These are phyloP conservation scores for Eptatretus atami DNA, from an alignment of 2,797 vertebrate species.

Conservation along the genomic window DNA sequence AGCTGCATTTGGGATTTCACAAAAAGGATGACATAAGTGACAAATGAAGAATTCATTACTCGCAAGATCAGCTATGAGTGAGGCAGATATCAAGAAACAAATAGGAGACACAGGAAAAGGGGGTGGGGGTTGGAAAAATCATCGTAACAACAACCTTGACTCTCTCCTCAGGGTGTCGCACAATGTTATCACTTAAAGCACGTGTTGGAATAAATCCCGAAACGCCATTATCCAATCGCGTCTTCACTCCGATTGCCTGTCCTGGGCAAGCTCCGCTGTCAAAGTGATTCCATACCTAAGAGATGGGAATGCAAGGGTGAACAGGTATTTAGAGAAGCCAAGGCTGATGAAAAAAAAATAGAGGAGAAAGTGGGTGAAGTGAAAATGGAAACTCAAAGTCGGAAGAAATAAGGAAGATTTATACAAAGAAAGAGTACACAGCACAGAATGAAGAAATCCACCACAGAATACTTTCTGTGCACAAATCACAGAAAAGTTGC, in stretches of 20 bases:
- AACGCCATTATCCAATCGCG: conserved; percentile 69
- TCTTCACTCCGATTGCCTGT: conserved; percentile 79
- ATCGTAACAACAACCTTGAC: conserved; percentile 33
- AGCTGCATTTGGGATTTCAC: background rate
- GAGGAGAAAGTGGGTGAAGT: background rate
- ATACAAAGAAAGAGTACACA: too few relatives aligned
- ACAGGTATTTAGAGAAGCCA: too few relatives aligned
- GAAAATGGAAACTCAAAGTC: background rate
- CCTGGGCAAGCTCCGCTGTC: conserved; percentile 93
- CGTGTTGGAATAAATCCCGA: conserved; percentile 94
- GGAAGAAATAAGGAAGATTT: too few relatives aligned
- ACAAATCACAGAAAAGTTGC: background rate
- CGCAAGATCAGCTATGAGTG: too few relatives aligned
- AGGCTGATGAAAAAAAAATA: background rate
- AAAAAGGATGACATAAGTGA: background rate
- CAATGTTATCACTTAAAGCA: conserved; percentile 86
- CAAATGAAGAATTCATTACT: background rate
- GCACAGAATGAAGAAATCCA: too few relatives aligned
- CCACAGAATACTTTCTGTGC: too few relatives aligned
- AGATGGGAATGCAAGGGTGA: conserved; percentile 3
- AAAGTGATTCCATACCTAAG: conserved; percentile 96
- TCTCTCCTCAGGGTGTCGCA: conserved; percentile 83
- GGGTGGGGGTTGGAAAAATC: too few relatives aligned
- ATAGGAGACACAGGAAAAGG: too few relatives aligned
- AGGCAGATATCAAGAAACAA: too few relatives aligned